phyloP scores from a whole-genome alignment of 1,140 invertebrate genomes.

The Drosophila equinoxialis region DNA sequence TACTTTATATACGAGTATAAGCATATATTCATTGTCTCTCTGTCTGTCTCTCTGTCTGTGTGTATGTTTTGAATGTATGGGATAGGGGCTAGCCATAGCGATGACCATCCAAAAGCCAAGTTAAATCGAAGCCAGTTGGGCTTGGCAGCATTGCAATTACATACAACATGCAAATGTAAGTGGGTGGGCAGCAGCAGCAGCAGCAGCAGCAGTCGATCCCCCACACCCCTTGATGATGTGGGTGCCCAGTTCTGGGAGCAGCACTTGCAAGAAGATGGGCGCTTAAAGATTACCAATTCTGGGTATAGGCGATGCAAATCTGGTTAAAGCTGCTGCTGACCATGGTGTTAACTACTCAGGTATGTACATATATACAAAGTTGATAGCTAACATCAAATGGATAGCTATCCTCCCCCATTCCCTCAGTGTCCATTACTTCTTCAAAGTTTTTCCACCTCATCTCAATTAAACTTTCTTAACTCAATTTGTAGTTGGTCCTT shows the following conservation, averaged over 20 bases:
- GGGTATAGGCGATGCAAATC: not conserved
- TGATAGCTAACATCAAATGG: too few species aligned
- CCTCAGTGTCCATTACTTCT: constrained; percentile 16
- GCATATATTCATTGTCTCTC: not conserved
- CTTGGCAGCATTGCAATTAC: constrained; percentile 54
- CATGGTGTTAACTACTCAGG: constrained; percentile 24
- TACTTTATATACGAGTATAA: not conserved
- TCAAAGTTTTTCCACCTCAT: not conserved
- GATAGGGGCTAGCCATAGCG: constrained; percentile 53
- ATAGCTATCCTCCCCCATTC: too few species aligned
- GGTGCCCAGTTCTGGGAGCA: not conserved
- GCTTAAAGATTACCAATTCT: constrained; percentile 4
- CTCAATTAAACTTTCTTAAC: constrained; percentile 25
- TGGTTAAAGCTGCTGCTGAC: constrained; percentile 31
- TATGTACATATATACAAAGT: too few species aligned
- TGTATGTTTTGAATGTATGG: not conserved
- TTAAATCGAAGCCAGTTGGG: constrained; percentile 37
- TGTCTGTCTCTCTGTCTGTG: too few species aligned
- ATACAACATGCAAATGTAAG: constrained; percentile 71
- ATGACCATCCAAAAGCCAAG: constrained; percentile 51
- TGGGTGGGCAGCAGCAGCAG: constrained; percentile 54
- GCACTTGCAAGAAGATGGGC: constrained; percentile 3
- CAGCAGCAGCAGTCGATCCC: too few species aligned
- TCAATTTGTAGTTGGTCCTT: constrained; percentile 32
- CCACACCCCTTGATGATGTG: too few species aligned